These are phyloP conservation scores for Spinibarbus caldwelli DNA, from an alignment of 2,797 vertebrate genomes.

Conservation along the genomic window DNA sequence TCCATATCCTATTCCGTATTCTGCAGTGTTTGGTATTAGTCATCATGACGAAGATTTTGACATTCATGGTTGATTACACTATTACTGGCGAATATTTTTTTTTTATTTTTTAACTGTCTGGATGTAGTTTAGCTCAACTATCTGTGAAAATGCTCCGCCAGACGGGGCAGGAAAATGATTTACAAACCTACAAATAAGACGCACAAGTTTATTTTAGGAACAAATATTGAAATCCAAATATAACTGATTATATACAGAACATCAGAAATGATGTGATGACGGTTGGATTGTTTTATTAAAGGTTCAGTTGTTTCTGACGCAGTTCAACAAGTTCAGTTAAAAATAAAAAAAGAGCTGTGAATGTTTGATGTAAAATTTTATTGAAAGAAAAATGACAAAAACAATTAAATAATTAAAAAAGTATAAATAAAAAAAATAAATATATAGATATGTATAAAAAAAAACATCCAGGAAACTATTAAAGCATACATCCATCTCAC, in stretches of 20 bases:
- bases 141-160: slow-evolving; percentile 19
- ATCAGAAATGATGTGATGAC: background rate
- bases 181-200: background rate
- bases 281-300: background rate
- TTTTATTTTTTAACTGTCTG: slow-evolving; percentile 10
- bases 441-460: slow-evolving; percentile 4
- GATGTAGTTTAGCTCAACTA: slow-evolving; percentile 18
- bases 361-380: slow-evolving; percentile 5
- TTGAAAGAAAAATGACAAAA: background rate
- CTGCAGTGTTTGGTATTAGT: background rate
- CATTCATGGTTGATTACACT: background rate
- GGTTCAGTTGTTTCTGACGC: background rate
- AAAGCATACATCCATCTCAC: background rate
- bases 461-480: background rate
- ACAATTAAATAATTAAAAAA: slow-evolving; percentile 13
- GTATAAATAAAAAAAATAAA: slow-evolving; percentile 26
- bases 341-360: background rate
- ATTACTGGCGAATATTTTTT: background rate
- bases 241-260: background rate
- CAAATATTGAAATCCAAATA: slow-evolving; percentile 4
- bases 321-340: background rate
- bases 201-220: background rate
- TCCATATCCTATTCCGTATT: slow-evolving; percentile 18
- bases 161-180: background rate
- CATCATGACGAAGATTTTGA: slow-evolving; percentile 7